Base-by-base conservation (phyloP, 2,888 invertebrate species). In the Cantharis flavilabris region DNA sequence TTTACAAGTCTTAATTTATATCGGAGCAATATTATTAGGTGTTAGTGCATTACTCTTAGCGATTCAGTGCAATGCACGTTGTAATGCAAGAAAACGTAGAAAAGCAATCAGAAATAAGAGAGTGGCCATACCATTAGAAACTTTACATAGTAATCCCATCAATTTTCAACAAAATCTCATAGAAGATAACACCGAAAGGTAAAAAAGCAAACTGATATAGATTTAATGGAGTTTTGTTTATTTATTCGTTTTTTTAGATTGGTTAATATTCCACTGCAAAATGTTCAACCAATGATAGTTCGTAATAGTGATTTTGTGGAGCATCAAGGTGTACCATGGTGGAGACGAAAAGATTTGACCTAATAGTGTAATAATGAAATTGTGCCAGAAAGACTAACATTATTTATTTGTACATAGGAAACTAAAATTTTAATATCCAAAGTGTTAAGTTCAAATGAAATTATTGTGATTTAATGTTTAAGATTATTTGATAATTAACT, bases 1-100 rank as follows among this genome's bases (percentile, higher is more conserved):
- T 85, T 89, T 93, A 23, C 91, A 92, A 82, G 93, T 93, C 67
- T 88, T 93, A 84, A 91, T 93, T 72, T 93, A 93, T 86, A 93
- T 93, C 84, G 93, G 92, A 86, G 89, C 91, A 79, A 88, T 93
- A 67, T 89, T 92, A 0, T 91, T 92, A 3, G 89, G 92, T 82
- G 93, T 93, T 13, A 92, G 93, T 83, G 90, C 90, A 5, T 89
- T 93, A 10, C 86, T 93, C 62, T 88, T 93, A 7, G 91, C 91
- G 1, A 92, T 93, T 49, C 93, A 93, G 84, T 92, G 92, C 84
- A 92, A 92, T 82, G 92, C 92, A 23, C 89, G 92, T 0, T 89
- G 82, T 65, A 84, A 80, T 62, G 86, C 86, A n/a, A 84, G 84
- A 49, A 84, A 83, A 71, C 80, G 87, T 63, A 85, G 84, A 76